Conservation (phyloP, 2,113 vertebrate genomes). For the Hypomesus transpacificus region DNA sequence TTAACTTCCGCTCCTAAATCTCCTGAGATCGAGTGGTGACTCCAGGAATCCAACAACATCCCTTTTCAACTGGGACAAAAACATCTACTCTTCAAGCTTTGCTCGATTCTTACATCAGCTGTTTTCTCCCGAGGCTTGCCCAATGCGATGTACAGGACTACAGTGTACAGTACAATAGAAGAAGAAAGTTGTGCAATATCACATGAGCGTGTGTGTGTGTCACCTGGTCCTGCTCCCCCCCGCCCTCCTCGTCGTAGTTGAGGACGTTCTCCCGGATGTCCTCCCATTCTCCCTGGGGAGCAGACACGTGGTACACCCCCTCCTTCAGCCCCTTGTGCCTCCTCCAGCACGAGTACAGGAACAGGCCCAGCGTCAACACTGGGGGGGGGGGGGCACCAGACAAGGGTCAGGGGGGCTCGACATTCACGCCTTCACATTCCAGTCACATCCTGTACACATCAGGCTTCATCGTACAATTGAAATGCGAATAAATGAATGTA, state of each 20-base stretch:
- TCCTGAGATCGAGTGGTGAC: background rate
- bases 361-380: conserved; percentile 79
- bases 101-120: no score
- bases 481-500: no score
- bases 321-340: conserved; percentile 72
- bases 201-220: background rate
- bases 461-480: no score
- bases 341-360: conserved; percentile 78
- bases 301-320: conserved; percentile 71
- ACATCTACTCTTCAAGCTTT: no score
- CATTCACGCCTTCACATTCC: background rate
- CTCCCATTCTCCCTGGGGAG: conserved; percentile 78
- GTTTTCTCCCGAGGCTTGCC: no score
- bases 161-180: no score
- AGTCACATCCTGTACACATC: background rate
- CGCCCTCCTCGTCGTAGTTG: conserved; percentile 87
- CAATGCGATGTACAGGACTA: no score
- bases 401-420: conserved; percentile 16
- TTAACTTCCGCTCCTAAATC: conserved; percentile 31
- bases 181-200: no score
- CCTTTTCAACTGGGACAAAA: background rate
- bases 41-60: background rate
- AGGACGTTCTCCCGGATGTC: conserved; percentile 86
- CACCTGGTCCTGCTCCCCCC: conserved; percentile 89
- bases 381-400: conserved; percentile 50